These are phyloP conservation scores for Leptoclinus maculatus DNA, from an alignment of 2,797 vertebrate genomes.

Conservation along the genomic window DNA sequence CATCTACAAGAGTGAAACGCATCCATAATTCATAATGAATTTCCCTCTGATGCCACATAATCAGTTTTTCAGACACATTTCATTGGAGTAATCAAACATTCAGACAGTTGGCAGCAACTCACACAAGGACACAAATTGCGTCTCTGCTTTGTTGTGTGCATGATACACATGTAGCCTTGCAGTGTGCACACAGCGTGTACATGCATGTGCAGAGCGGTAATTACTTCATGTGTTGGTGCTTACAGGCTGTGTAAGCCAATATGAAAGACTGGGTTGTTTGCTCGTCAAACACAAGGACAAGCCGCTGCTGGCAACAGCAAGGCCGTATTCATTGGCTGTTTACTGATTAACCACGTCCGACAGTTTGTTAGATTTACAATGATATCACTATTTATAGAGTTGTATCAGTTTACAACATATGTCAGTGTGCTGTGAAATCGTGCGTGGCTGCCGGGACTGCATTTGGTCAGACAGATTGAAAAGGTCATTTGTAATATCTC, in stretches of 20 bases:
- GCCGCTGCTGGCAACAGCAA: conserved; percentile 15
- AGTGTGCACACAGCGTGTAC: background rate
- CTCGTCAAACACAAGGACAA: conserved; percentile 20
- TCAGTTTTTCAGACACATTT: conserved; percentile 72
- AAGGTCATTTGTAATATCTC: background rate
- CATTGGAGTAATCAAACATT: conserved; percentile 69
- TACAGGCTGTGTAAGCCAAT: conserved; percentile 26
- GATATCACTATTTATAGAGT: background rate
- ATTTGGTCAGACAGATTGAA: background rate
- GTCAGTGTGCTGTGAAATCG: background rate
- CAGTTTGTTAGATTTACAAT: background rate
- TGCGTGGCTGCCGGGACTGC: background rate
- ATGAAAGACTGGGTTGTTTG: conserved; percentile 32
- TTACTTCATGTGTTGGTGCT: conserved; percentile 41
- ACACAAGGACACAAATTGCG: conserved; percentile 59
- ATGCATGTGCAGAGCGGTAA: conserved; percentile 22
- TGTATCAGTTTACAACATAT: background rate
- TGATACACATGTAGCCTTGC: conserved; percentile 1
- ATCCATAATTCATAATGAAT: conserved; percentile 77
- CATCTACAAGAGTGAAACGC: conserved; percentile 53
- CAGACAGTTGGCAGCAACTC: conserved; percentile 60
- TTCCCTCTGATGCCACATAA: conserved; percentile 69
- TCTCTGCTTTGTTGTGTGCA: conserved; percentile 21
- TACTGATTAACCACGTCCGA: conserved; percentile 5
- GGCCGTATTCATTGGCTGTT: conserved; percentile 3